phyloP scores from a whole-genome alignment of 1,140 invertebrate species.

The Drosophila tsacasi region DNA sequence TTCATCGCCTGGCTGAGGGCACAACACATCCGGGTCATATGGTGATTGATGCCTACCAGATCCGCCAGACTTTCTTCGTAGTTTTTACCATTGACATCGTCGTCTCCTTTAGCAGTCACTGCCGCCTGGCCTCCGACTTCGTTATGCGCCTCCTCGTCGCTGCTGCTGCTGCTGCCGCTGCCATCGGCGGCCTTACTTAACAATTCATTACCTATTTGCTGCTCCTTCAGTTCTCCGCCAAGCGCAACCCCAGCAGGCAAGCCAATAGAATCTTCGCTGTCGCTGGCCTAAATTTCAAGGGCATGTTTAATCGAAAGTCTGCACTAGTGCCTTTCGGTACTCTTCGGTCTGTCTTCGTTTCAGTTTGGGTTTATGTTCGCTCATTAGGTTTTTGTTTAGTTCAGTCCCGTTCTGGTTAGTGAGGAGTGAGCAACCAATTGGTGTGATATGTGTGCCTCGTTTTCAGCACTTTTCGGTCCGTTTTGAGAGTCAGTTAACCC shows the following conservation, averaged over 20 bases:
- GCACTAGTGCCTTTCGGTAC: neutral
- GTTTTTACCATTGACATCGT: conserved; percentile 77
- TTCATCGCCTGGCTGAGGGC: conserved; percentile 56
- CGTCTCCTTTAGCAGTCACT: conserved; percentile 14
- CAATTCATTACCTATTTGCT: conserved; percentile 72
- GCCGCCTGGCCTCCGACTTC: neutral
- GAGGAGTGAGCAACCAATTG: conserved; percentile 34
- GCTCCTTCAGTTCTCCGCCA: conserved; percentile 24
- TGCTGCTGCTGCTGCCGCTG: conserved; percentile 14
- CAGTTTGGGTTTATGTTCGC: conserved; percentile 11
- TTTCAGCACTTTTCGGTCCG: conserved; percentile 28
- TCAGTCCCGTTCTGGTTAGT: conserved; percentile 18
- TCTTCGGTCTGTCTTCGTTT: conserved; percentile 9
- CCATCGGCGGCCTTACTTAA: conserved; percentile 49
- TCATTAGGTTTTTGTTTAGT: conserved; percentile 12
- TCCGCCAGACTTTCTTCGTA: conserved; percentile 84
- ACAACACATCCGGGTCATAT: conserved; percentile 45
- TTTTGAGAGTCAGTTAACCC: conserved; percentile 34
- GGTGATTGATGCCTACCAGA: conserved; percentile 78
- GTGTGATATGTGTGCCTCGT: conserved; percentile 8
- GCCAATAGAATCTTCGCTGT: conserved; percentile 74
- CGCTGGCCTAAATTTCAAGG: conserved; percentile 81
- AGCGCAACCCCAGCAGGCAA: conserved; percentile 36
- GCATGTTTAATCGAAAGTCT: conserved; percentile 54
- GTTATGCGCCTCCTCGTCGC: conserved; percentile 21